phyloP scores from a whole-genome alignment of 1,140 invertebrate species.

The Heterodera carotae region DNA sequence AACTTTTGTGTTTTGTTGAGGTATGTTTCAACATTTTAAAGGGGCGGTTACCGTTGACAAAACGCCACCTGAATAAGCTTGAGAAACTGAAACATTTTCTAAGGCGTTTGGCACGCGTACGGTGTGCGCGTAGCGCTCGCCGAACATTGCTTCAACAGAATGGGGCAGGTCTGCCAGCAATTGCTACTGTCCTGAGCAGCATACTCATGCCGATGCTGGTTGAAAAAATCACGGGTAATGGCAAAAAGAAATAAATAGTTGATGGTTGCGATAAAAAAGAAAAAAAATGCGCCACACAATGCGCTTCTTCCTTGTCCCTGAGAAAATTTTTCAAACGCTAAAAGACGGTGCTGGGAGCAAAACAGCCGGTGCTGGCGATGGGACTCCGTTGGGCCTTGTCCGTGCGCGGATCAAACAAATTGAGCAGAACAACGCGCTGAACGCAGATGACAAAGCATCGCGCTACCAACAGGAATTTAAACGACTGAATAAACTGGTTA shows the following conservation, averaged over 20 bases:
- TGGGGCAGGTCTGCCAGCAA: slow-evolving; percentile 3
- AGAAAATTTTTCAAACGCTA: slow-evolving; percentile 22
- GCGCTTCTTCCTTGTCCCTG: slow-evolving; percentile 32
- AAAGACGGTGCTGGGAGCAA: too few species aligned
- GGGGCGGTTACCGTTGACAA: slow-evolving; percentile 22
- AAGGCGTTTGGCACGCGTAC: slow-evolving; percentile 4
- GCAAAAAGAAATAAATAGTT: slow-evolving; percentile 18
- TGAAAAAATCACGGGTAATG: slow-evolving; percentile 16
- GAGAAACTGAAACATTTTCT: slow-evolving; percentile 14
- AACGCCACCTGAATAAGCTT: not conserved
- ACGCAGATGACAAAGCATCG: not conserved
- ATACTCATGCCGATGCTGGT: slow-evolving; percentile 14
- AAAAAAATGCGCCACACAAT: slow-evolving; percentile 21
- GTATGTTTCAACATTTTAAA: slow-evolving; percentile 32
- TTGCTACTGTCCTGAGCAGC: slow-evolving; percentile 6
- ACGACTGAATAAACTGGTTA: not conserved
- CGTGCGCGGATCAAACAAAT: not conserved
- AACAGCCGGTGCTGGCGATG: not conserved
- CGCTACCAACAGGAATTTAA: slow-evolving; percentile 20
- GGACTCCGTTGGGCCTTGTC: not conserved
- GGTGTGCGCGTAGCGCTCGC: slow-evolving; percentile 16
- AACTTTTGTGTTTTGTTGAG: slow-evolving; percentile 32
- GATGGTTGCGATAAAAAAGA: not conserved
- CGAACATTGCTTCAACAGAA: slow-evolving; percentile 23
- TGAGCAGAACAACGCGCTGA: not conserved